Conservation (phyloP, 2,888 invertebrate genomes). For the Conomelus anceps region DNA sequence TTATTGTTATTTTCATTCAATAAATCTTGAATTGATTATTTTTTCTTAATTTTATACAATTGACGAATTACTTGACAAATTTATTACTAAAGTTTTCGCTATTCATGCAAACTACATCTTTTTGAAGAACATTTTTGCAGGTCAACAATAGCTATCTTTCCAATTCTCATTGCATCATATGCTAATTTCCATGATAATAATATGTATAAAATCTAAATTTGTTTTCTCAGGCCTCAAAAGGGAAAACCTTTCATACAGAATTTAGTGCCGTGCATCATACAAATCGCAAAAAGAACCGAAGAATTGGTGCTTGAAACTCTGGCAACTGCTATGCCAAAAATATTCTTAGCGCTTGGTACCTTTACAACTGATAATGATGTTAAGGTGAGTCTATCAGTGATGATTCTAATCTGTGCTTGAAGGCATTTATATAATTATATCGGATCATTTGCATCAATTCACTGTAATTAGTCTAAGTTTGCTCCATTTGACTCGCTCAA, state of each 20-base stretch:
- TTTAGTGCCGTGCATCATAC: conserved; percentile 64
- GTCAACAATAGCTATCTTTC: too few species aligned
- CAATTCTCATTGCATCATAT: too few species aligned
- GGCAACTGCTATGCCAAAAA: conserved; percentile 54
- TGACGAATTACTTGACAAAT: too few species aligned
- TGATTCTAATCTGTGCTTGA: not conserved
- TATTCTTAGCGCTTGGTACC: conserved; percentile 58
- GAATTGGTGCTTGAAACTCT: conserved; percentile 64
- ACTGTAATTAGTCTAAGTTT: too few species aligned
- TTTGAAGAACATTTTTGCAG: too few species aligned
- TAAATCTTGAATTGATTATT: too few species aligned
- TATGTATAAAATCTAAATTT: conserved; percentile 2
- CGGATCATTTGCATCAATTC: too few species aligned
- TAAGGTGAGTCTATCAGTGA: conserved; percentile 46
- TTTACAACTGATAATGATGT: conserved; percentile 65
- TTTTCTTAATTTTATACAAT: too few species aligned
- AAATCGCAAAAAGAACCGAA: conserved; percentile 63
- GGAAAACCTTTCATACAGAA: conserved; percentile 70
- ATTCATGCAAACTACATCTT: too few species aligned
- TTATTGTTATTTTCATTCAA: too few species aligned
- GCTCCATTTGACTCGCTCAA: too few species aligned
- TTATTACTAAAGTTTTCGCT: too few species aligned
- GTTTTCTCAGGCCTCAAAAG: conserved; percentile 56
- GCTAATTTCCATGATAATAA: not conserved
- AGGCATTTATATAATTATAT: not conserved